Base-by-base conservation (phyloP, 2,888 invertebrate species). In the Thymelicus acteon region DNA sequence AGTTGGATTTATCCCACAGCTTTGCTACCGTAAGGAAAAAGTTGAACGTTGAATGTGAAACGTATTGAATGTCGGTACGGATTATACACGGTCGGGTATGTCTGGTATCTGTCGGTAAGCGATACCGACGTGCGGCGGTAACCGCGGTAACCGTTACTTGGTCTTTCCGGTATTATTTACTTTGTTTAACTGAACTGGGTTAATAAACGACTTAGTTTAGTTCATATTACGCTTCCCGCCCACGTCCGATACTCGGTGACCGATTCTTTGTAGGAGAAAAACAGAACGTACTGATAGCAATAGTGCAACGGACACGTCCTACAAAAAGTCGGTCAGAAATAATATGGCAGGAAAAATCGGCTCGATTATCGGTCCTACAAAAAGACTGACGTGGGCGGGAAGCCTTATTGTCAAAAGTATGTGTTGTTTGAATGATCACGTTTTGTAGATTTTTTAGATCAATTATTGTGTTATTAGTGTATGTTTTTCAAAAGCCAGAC, bases 61-160 rank as follows among this genome's bases (percentile, higher is more conserved):
- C 19, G 49, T 52, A 52, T 52, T 31, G 31, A 31, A 31, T 57
- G 57, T 57, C 57, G 57, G 57, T 57, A 57, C 57, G 13, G 10
- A 57, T 57, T 57, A 57, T 12, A 57, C 31, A 57, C 57, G 57
- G 31, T 10, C 13, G 57, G 13, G 13, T 31, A 57, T 57, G 31
- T 31, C 31, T 1, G 31, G 4, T 31, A 31, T 31, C 31, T 31
- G 57, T 24, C 57, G 31, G 24, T 10, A 12, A 24, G 13, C 54
- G 54, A 57, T 31, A 57, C 31, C 31, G 57, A 12, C 57, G 57
- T 13, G 44, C 8, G 44, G 44, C 19, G 44, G 7, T 44, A 10
- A 44, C 44, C 2, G 8, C 44, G 12, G 57, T 31, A 6, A 5
- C 57, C 57, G 57, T 57, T 57, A 57, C 12, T 57, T 31, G 57